Base-by-base conservation (phyloP, 2,888 invertebrate genomes). In the Caenorhabditis doughertyi region DNA sequence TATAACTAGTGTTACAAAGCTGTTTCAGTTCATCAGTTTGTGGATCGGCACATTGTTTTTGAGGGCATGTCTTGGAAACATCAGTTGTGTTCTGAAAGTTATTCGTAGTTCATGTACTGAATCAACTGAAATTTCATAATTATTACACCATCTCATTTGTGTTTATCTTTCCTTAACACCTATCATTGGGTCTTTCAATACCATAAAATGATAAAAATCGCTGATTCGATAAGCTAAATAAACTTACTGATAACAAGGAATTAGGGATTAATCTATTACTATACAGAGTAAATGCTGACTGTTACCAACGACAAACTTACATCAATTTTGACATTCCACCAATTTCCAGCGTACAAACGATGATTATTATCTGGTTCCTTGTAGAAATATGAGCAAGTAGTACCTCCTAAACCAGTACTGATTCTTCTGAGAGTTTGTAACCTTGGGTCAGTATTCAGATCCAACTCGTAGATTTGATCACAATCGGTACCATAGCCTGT, bases 381-480 rank as follows among this genome's bases (percentile, higher is more conserved):
- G 81, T 84, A 88, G 84, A 90, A 90, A 77, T 85, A 90, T 13
- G 89, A 89, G 72, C 90, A 90, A 3, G 90, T 90, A 9, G 87
- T 87, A 3, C 83, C 89, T 18, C 90, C 90, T 21, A 79, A 27
- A 18, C 87, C 87, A 9, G 88, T 88, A 49, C 87, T 86, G 73
- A 87, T 86, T 56, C 88, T 55, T 51, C 80, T 70, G 32, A 87
- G 23, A 0, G 74, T 79, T 55, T 88, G 88, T 27, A 64, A 35
- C 51, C 81, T 58, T 11, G 87, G 87, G 49, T 87, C 85, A 39
- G 53, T 65, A 39, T 85, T 85, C 64, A 90, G 80, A 53, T 90
- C 89, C n/a, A 90, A 23, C 32, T 88, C 87, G 79, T 90, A 90
- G 74, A 90, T 90, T 72, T 89, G 90, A 81, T 90, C 90, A 65